A percentile compares a stretch with the other conserved stretches of the same genome.
These are phyloP conservation scores for Pantala flavescens DNA, from an alignment of 1,140 invertebrate species.

Conservation along the genomic window DNA sequence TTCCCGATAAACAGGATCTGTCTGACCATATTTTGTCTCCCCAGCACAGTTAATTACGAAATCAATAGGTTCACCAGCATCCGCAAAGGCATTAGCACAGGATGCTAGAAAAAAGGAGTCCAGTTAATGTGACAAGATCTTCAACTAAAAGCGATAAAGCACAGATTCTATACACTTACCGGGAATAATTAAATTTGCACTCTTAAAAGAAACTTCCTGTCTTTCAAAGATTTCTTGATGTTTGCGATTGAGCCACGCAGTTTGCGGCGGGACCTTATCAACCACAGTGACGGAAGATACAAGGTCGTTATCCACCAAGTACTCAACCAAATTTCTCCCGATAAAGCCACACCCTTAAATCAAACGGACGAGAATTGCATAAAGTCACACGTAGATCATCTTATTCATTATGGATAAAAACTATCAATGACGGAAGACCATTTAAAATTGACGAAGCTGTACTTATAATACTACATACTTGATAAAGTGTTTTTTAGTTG, in stretches of 20 bases:
- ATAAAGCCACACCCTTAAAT: conserved; percentile 81
- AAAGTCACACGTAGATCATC: background rate
- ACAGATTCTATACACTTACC: conserved; percentile 43
- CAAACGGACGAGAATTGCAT: conserved; percentile 15
- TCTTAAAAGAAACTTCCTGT: conserved; percentile 74
- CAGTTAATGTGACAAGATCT: conserved; percentile 13
- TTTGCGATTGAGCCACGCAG: conserved; percentile 71
- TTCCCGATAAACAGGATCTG: conserved; percentile 79
- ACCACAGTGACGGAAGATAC: conserved; percentile 65
- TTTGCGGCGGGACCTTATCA: conserved; percentile 86
- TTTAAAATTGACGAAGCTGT: too few relatives aligned
- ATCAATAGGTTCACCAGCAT: conserved; percentile 48
- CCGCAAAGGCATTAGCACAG: conserved; percentile 61
- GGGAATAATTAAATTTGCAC: conserved; percentile 80
- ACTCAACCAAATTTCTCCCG: conserved; percentile 74
- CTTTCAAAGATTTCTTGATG: conserved; percentile 60
- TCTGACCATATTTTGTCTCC: conserved; percentile 78
- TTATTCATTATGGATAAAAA: too few relatives aligned
- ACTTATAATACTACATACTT: too few relatives aligned
- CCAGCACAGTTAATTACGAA: conserved; percentile 81
- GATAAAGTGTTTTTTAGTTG: too few relatives aligned
- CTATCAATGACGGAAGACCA: too few relatives aligned
- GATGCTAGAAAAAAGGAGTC: conserved; percentile 45
- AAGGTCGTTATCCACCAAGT: conserved; percentile 66
- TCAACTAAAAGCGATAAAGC: conserved; percentile 9